A percentile compares a stretch with the other conserved stretches of the same genome.
Conservation (phyloP, 2,888 invertebrate species). For the Chrysomela aeneicollis region DNA sequence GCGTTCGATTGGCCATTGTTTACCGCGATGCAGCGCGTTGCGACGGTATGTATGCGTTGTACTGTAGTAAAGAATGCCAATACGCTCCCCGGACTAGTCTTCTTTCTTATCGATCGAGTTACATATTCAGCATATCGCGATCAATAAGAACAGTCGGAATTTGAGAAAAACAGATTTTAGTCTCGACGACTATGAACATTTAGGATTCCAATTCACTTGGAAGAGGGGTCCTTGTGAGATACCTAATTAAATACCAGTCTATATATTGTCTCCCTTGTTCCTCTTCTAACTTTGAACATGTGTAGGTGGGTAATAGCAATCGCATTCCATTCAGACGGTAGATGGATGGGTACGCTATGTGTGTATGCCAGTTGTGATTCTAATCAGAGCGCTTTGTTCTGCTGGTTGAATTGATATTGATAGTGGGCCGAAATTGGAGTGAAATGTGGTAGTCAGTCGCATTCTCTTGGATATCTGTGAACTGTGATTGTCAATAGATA, state of each 20-base stretch:
- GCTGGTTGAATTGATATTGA: conserved; percentile 37
- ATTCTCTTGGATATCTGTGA: no score
- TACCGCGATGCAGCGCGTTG: no score
- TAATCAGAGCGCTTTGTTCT: conserved; percentile 30
- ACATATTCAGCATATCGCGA: no score
- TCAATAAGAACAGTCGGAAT: no score
- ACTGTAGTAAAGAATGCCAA: no score
- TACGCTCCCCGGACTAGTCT: no score
- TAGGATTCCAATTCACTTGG: not conserved
- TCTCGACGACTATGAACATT: not conserved
- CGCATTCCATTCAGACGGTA: conserved; percentile 24
- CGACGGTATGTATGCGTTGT: no score
- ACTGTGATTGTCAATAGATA: no score
- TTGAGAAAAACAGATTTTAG: not conserved
- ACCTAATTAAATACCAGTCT: conserved; percentile 17
- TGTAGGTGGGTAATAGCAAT: conserved; percentile 23
- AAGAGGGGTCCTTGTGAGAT: conserved; percentile 2
- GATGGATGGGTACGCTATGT: conserved; percentile 25
- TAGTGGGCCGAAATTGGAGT: conserved; percentile 15
- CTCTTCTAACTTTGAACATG: not conserved
- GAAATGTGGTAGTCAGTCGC: no score
- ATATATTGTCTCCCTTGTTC: not conserved
- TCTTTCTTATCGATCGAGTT: no score
- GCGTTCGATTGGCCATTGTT: no score
- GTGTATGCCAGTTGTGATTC: conserved; percentile 29